Percentiles rank a stretch among this genome's conserved stretches.
phyloP scores from a whole-genome alignment of 2,797 vertebrate genomes.

The Molossus molossus region DNA sequence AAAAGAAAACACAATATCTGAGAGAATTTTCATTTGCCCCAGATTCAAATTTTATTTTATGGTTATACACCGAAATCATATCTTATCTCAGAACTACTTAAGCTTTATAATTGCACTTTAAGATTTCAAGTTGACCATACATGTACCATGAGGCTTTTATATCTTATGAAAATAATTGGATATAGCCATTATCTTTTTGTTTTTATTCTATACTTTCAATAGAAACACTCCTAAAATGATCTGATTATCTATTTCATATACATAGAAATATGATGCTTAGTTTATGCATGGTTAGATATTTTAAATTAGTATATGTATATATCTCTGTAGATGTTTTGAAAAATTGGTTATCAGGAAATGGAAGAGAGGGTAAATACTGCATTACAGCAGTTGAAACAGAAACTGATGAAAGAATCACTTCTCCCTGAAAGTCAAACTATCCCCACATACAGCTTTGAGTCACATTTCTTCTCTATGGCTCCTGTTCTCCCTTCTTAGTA shows the following conservation, averaged over 20 bases:
- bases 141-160: constrained; percentile 2
- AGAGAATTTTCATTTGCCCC: neutral
- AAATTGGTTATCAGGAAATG: constrained; percentile 14
- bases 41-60: constrained; percentile 67
- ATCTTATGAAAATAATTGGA: neutral
- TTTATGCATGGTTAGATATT: neutral
- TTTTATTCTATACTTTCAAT: constrained; percentile 33
- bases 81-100: constrained; percentile 61
- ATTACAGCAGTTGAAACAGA: neutral
- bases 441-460: neutral
- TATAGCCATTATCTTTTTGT: neutral
- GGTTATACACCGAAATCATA: constrained; percentile 24
- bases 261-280: neutral
- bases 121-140: constrained; percentile 32
- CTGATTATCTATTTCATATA: constrained; percentile 18
- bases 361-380: neutral
- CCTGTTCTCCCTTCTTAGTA: neutral
- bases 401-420: neutral
- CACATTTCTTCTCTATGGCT: neutral
- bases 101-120: constrained; percentile 55
- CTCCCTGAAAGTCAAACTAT: neutral
- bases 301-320: neutral
- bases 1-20: constrained; percentile 19
- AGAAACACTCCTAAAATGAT: constrained; percentile 24
- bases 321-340: constrained; percentile 20